Conservation (phyloP, 1,140 invertebrate species). For the Agrilus planipennis region DNA sequence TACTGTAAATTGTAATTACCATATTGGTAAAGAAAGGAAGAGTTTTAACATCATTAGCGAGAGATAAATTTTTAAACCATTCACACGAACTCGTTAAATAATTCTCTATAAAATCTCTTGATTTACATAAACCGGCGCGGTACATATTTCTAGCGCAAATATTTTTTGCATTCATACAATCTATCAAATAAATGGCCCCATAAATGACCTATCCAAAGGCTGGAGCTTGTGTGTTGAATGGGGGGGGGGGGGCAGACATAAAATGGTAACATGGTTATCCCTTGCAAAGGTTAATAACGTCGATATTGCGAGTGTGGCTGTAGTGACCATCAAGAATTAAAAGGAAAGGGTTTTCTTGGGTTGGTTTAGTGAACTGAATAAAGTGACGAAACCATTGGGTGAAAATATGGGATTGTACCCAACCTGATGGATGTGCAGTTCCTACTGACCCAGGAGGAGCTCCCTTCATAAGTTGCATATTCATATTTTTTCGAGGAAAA, state of each 20-base stretch:
- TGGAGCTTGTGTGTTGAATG: too few species aligned
- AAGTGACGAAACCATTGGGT: too few species aligned
- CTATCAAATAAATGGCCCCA: constrained; percentile 9
- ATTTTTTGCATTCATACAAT: constrained; percentile 1
- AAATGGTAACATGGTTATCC: too few species aligned
- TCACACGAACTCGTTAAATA: background rate
- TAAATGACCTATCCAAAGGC: too few species aligned
- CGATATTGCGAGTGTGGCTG: too few species aligned
- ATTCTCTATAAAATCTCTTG: background rate
- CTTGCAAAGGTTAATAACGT: too few species aligned
- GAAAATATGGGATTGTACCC: too few species aligned
- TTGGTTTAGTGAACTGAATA: too few species aligned
- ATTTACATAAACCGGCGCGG: too few species aligned
- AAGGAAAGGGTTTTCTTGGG: too few species aligned
- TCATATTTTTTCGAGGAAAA: constrained; percentile 15
- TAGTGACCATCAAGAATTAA: too few species aligned
- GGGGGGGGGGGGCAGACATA: too few species aligned
- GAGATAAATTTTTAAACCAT: background rate
- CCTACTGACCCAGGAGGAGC: constrained; percentile 3
- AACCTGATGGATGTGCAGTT: constrained; percentile 6
- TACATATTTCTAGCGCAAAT: background rate
- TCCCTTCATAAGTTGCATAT: constrained; percentile 4
- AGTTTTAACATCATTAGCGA: background rate
- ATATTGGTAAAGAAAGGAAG: constrained; percentile 12
- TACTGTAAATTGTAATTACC: constrained; percentile 12